Percentiles rank a stretch among this genome's conserved stretches.
phyloP scores from a whole-genome alignment of 2,797 vertebrate species.

The Anguilla megastoma region DNA sequence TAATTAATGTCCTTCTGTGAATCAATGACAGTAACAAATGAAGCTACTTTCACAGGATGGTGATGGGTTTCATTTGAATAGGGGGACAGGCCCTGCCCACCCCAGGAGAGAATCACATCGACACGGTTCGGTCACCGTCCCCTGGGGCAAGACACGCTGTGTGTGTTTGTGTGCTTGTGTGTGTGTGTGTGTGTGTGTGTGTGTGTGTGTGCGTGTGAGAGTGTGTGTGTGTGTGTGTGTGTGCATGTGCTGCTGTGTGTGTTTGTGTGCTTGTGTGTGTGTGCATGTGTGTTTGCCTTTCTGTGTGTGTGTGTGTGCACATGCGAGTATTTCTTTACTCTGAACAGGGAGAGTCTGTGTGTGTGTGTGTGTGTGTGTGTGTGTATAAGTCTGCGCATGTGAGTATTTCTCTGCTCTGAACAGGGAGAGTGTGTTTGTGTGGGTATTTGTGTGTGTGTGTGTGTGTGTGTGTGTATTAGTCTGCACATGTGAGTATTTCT shows the following conservation, averaged over 20 bases:
- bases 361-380: constrained; percentile 5
- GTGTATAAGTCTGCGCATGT: not conserved
- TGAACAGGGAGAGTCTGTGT: not conserved
- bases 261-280: not conserved
- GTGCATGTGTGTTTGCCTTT: not conserved
- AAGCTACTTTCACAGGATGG: not conserved
- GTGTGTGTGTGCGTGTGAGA: not conserved
- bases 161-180: constrained; percentile 4
- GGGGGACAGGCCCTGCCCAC: not conserved
- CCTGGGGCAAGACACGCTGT: not conserved
- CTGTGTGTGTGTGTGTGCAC: not conserved
- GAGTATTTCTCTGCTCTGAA: not conserved
- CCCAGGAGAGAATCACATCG: not conserved
- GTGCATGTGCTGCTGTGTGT: not conserved
- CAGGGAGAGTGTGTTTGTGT: not conserved
- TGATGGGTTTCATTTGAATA: not conserved
- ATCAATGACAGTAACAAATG: not conserved
- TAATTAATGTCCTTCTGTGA: not conserved
- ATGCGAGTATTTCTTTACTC: too few species aligned
- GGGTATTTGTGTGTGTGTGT: not conserved
- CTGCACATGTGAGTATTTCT: not conserved
- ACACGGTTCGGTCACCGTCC: not conserved
- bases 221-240: constrained; percentile 13
- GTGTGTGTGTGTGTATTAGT: not conserved
- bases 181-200: constrained; percentile 3